Conservation (phyloP, 2,113 vertebrate species). For the Crotalus horridus region DNA sequence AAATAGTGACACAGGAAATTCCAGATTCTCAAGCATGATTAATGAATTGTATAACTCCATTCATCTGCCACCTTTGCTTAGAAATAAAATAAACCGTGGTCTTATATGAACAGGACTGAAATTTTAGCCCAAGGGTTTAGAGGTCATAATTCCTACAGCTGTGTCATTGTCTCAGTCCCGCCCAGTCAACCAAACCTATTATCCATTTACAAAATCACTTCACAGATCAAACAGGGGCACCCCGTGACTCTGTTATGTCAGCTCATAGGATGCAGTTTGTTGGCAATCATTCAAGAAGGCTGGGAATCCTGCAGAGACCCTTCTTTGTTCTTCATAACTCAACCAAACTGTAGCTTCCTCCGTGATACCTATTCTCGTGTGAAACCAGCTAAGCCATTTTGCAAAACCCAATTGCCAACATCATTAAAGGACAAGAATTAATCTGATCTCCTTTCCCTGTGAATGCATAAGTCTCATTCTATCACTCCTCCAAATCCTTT, state of each 20-base stretch:
- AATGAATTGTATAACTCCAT: neutral
- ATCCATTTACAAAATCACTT: neutral
- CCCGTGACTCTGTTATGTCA: rapidly evolving
- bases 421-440: neutral
- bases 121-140: neutral
- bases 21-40: neutral
- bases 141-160: neutral
- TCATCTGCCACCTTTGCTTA: neutral
- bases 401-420: constrained; percentile 5
- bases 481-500: neutral
- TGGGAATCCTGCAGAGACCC: neutral
- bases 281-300: neutral
- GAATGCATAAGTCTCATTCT: neutral
- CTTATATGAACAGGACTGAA: neutral
- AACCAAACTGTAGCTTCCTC: neutral
- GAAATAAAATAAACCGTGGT: neutral
- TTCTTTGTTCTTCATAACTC: constrained; percentile 26
- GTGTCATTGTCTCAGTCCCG: neutral
- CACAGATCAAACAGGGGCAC: neutral
- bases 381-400: neutral
- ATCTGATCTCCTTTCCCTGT: constrained; percentile 1
- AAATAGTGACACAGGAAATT: neutral
- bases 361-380: neutral
- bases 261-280: neutral
- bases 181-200: rapidly evolving